Base-by-base conservation (phyloP, 1,140 invertebrate species). In the Drosophila erecta region DNA sequence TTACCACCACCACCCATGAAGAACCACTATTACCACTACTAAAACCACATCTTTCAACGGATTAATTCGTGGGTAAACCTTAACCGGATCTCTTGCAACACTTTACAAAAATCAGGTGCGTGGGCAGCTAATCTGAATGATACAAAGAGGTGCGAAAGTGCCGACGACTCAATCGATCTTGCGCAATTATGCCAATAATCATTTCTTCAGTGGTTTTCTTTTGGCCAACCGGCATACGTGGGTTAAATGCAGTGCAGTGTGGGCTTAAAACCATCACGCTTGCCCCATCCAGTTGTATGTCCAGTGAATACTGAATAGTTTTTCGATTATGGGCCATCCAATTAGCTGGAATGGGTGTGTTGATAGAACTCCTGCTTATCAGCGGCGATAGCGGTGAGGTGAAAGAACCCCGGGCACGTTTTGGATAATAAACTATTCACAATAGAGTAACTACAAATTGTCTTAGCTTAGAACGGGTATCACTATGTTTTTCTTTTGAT, bases 151-250 rank as follows among this genome's bases (percentile, higher is more conserved):
- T 76, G 81, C 70, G 66, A 84, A 84, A 80, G 75, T 77, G 73
- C 61, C 75, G 69, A 67, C 76, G 55, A 62, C 44, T 74, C 40
- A 58, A 59, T 74, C 50, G 53, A 65, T 66, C 50, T 57, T 59
- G 56, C 78, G 72, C 65, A 86, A 86, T 86, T 85, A 86, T 64
- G 74, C 77, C 81, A 86, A 86, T 80, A 85, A 80, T 57, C 66
- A 70, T 70, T 56, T 70, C 15, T 56, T 70, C 10, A 50, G 30
- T 69, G 40, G 55, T 47, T 55, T 55, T n/a, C 38, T 41, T 22
- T 7, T 22, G 49, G 40, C 66, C 37, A 38, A 46, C 35, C 76
- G 49, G 38, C 57, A 53, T 22, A 51, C 44, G 67, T 71, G 60
- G 67, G 60, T 37, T 71, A 33, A 33, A 24, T 30, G 17, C 20